Base-by-base conservation (phyloP, 2,888 invertebrate species). In the Lithophane semibrunnea region DNA sequence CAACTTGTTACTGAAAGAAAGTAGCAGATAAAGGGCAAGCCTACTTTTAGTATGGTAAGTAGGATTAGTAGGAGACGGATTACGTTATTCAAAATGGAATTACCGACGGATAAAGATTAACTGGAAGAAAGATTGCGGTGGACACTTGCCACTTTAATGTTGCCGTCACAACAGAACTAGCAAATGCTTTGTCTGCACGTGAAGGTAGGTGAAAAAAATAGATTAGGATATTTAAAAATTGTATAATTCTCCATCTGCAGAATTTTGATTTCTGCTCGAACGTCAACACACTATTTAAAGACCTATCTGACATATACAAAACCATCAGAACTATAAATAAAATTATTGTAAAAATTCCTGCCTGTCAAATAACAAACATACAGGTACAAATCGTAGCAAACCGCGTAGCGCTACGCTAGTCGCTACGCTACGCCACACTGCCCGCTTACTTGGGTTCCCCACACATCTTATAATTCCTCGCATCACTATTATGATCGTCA, bases 401-500 rank as follows among this genome's bases (percentile, higher is more conserved):
- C 52, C 13, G 37, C 65, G 60, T 69, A 67, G 42, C 24, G 29
- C 68, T 58, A 66, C 65, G 68, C 65, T 44, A 44, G 63, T 18
- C 44, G 65, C 49, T 12, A 37, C 42, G n/a, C 63, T 68, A 68
- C 67, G 47, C 60, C 3, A 16, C 54, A 9, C 18, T 18, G 21
- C 44, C 44, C 77, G 75, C 70, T 58, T 56, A 49, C 61, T 52
- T 67, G 1, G 9, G 13, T 61, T 60, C 85, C 58, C 58, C n/a
- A 77, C 75, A 54, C 52, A 52, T 18, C 42, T 71, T 66, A 70
- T 66, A 75, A 74, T 64, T 76, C 69, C 63, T 49, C 64, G 72
- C 68, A 65, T 60, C 64, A 61, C 54, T 21, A 75, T 75, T 79
- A 74, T 76, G 67, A 70, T 65, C 75, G 42, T 71, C 75, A 79